These are phyloP conservation scores for Neoaliturus tenellus DNA, from an alignment of 2,888 invertebrate genomes.

Conservation along the genomic window DNA sequence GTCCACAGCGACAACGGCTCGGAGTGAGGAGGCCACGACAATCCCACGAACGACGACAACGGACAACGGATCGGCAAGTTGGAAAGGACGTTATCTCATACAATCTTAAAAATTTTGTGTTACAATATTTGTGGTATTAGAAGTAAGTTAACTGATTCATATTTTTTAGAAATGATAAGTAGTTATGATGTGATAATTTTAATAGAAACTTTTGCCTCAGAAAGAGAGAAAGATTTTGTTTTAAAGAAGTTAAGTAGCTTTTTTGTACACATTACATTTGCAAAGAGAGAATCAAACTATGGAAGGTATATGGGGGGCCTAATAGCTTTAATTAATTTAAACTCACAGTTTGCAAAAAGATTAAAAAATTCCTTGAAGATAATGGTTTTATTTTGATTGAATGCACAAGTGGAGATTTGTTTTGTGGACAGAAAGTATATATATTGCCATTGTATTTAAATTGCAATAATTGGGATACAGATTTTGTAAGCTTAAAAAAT, in stretches of 20 bases:
- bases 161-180: background rate
- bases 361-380: background rate
- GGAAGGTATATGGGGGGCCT: slow-evolving; percentile 19
- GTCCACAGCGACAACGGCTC: too few relatives aligned
- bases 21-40: too few relatives aligned
- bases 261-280: background rate
- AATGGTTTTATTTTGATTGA: background rate
- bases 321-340: background rate
- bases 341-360: background rate
- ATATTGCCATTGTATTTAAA: slow-evolving; percentile 25
- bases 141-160: background rate
- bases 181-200: background rate
- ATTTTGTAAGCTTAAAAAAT: background rate
- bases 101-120: background rate
- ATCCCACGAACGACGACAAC: too few relatives aligned
- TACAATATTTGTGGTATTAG: slow-evolving; percentile 29
- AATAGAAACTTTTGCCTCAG: slow-evolving; percentile 13
- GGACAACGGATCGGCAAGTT: background rate
- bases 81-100: background rate
- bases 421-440: background rate
- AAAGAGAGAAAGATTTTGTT: background rate
- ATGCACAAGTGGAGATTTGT: background rate
- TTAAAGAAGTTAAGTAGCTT: background rate
- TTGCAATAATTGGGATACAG: slow-evolving; percentile 1
- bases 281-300: background rate